A percentile compares a stretch with the other conserved stretches of the same genome.
These are phyloP conservation scores for Oreocharis arfaki DNA, from an alignment of 2,113 vertebrate genomes.

Conservation along the genomic window DNA sequence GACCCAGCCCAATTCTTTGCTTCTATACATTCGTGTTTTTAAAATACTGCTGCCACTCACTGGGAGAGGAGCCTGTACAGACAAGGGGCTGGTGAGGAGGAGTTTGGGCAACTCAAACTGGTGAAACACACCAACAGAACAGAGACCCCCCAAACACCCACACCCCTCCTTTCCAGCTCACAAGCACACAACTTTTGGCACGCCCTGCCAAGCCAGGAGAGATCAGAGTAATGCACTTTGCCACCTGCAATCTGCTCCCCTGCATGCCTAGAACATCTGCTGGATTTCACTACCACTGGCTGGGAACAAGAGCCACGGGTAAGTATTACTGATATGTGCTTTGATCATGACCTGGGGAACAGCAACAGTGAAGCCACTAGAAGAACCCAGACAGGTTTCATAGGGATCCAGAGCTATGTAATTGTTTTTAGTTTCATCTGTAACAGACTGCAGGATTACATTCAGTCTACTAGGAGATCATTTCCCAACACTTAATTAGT, in stretches of 20 bases:
- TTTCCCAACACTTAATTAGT: constrained; percentile 5
- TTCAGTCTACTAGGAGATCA: not conserved
- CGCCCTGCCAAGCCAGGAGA: not conserved
- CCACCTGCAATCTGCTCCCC: not conserved
- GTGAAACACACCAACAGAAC: not conserved
- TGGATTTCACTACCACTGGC: not conserved
- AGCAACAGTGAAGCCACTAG: not conserved
- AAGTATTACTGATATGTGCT: not conserved
- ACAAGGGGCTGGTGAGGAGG: not conserved
- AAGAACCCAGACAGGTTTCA: not conserved
- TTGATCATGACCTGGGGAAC: not conserved
- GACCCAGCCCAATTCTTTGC: not conserved
- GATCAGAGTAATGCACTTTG: rapidly evolving
- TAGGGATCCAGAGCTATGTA: not conserved
- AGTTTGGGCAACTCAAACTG: not conserved
- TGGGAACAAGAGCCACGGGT: not conserved
- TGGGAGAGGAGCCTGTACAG: not conserved
- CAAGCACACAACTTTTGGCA: rapidly evolving
- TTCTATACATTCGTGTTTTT: rapidly evolving
- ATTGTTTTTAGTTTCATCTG: not conserved
- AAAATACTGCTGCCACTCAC: not conserved
- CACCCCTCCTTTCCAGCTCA: not conserved
- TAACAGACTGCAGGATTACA: not conserved
- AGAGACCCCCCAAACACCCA: rapidly evolving
- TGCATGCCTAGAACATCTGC: not conserved